Conservation (phyloP, 2,113 vertebrate species). For the Ivindomyrus marchei region DNA sequence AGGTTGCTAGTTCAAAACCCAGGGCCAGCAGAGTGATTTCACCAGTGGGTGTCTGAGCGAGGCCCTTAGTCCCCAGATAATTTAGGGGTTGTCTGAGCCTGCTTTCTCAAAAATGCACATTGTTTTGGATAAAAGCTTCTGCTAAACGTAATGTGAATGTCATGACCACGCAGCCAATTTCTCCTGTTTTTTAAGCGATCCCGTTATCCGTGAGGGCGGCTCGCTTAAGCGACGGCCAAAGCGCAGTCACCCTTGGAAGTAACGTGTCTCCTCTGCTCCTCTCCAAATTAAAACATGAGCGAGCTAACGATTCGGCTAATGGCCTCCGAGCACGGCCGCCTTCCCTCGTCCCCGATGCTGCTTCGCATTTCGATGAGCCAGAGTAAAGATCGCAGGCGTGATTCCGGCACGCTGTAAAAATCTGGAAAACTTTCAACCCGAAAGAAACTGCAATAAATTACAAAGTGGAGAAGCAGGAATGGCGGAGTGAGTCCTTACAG, state of each 20-base stretch:
- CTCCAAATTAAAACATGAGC: conserved; percentile 69
- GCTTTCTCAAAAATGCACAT: background rate
- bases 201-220: conserved; percentile 3
- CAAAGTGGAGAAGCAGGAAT: background rate
- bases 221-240: background rate
- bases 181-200: conserved; percentile 23
- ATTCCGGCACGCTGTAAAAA: background rate
- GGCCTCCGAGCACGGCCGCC: conserved; percentile 63
- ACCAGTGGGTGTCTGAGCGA: background rate
- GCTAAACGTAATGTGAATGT: background rate
- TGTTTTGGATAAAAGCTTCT: background rate
- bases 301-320: conserved; percentile 68
- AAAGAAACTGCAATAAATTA: conserved; percentile 1
- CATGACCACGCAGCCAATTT: background rate
- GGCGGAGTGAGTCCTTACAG: background rate
- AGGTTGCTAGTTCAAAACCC: background rate
- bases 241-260: conserved; percentile 51
- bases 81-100: background rate
- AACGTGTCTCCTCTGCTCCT: conserved; percentile 60
- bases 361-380: conserved; percentile 61
- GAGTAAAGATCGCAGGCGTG: conserved; percentile 26
- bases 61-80: background rate
- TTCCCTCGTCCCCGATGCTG: conserved; percentile 34
- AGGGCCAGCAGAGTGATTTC: background rate
- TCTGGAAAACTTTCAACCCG: background rate